Evolutionary conservation across 1,140 invertebrate genomes (phyloP).

Genomic region (Caenorhabditis inopinata): DNA sequence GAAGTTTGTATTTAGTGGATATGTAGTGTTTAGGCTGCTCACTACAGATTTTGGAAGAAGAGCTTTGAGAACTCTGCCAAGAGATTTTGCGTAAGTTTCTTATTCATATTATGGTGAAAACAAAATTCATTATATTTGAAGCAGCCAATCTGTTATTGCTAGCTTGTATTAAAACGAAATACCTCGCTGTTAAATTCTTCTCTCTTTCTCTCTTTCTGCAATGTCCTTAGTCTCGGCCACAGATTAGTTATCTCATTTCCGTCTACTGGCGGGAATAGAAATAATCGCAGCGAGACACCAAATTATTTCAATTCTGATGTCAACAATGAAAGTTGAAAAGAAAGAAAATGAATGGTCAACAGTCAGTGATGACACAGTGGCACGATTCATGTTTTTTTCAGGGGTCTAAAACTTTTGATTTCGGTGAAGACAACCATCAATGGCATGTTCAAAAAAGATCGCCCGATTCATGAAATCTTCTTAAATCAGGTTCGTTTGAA

Average conservation of each 20-base stretch:
- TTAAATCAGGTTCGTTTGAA: conserved; percentile 36
- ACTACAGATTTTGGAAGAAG: conserved; percentile 24
- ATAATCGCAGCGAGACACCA: conserved; percentile 4
- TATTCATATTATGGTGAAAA: too few relatives aligned
- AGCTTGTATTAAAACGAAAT: too few relatives aligned
- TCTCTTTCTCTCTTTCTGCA: background rate
- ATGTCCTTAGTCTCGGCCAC: background rate
- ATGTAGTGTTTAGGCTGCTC: conserved; percentile 18
- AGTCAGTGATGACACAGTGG: too few relatives aligned
- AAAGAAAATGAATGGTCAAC: too few relatives aligned
- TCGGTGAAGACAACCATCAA: background rate
- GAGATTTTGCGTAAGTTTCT: conserved; percentile 10
- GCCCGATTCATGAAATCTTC: conserved; percentile 45
- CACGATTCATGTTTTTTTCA: background rate
- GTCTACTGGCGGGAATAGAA: conserved; percentile 5
- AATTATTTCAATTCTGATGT: conserved; percentile 15
- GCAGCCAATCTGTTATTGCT: too few relatives aligned
- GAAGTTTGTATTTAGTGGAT: conserved; percentile 2
- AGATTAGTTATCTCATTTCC: conserved; percentile 13
- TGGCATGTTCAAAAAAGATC: conserved; percentile 4
- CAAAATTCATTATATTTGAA: too few relatives aligned
- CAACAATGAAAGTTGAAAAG: too few relatives aligned
- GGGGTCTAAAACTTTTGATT: conserved; percentile 20
- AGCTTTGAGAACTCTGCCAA: background rate
- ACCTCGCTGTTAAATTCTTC: too few relatives aligned